Conservation (phyloP, 2,888 invertebrate genomes). For the Branchipolynoe longqiensis region DNA sequence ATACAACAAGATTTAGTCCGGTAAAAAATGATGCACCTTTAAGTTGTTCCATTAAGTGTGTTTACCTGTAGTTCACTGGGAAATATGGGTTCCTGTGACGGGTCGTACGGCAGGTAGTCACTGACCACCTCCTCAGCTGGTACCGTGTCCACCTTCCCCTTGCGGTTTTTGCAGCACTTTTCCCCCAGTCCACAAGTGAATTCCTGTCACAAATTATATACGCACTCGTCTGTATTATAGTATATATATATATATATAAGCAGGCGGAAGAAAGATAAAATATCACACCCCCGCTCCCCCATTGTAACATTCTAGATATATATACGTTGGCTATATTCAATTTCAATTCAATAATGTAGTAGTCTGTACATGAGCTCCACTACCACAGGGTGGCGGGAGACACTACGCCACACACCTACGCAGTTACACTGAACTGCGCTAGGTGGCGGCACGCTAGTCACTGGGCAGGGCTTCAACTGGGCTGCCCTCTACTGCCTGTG, state of each 20-base stretch:
- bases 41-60: not conserved
- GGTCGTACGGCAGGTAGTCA: slow-evolving; percentile 86
- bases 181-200: slow-evolving; percentile 25
- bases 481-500: too few relatives aligned
- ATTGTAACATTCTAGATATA: too few relatives aligned
- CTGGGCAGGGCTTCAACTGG: too few relatives aligned
- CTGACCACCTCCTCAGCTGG: not conserved
- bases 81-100: slow-evolving; percentile 94
- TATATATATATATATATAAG: not conserved
- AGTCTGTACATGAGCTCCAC: too few relatives aligned
- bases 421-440: too few relatives aligned
- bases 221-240: not conserved
- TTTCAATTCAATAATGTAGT: too few relatives aligned
- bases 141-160: not conserved
- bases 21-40: not conserved
- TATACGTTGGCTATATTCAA: too few relatives aligned
- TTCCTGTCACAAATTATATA: not conserved
- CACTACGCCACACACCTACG: too few relatives aligned
- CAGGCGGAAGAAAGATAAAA: too few relatives aligned
- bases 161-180: slow-evolving; percentile 12
- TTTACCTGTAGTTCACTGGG: slow-evolving; percentile 90
- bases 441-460: too few relatives aligned
- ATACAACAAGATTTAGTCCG: not conserved
- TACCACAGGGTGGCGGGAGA: too few relatives aligned
- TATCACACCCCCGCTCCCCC: too few relatives aligned